Percentiles rank a stretch among this genome's conserved stretches.
phyloP scores from a whole-genome alignment of 2,888 invertebrate species.

The Pheosia tremula region DNA sequence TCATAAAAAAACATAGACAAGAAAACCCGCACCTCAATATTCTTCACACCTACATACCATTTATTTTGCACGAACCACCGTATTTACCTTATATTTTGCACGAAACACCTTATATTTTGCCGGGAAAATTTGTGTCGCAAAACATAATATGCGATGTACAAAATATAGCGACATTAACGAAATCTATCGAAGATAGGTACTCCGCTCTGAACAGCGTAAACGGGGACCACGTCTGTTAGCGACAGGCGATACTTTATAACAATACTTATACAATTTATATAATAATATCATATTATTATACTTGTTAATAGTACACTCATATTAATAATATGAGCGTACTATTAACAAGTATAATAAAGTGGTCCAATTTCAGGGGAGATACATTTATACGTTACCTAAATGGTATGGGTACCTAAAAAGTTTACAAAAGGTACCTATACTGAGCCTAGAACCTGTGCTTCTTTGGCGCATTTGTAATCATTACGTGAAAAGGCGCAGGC shows the following conservation, averaged over 20 bases:
- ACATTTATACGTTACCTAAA: background rate
- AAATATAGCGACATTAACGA: conserved; percentile 41
- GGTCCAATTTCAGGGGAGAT: background rate
- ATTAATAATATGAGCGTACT: no score
- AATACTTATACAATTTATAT: background rate
- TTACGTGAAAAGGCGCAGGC: no score
- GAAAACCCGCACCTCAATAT: no score
- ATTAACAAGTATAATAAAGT: background rate
- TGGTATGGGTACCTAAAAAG: background rate
- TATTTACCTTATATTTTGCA: background rate
- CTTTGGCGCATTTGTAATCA: no score
- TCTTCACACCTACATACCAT: no score
- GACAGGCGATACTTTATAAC: conserved; percentile 6
- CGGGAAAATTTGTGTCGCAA: conserved; percentile 19
- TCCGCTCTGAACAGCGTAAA: conserved; percentile 25
- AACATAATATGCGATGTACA: conserved; percentile 28
- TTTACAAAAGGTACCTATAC: background rate
- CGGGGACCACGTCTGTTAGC: conserved; percentile 17
- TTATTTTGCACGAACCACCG: background rate
- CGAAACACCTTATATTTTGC: conserved; percentile 5
- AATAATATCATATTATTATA: no score
- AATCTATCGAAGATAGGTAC: conserved; percentile 33
- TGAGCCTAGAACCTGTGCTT: no score
- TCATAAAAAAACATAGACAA: no score
- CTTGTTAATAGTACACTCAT: no score